phyloP scores from a whole-genome alignment of 2,888 invertebrate genomes.

The Amphipoea oculea region DNA sequence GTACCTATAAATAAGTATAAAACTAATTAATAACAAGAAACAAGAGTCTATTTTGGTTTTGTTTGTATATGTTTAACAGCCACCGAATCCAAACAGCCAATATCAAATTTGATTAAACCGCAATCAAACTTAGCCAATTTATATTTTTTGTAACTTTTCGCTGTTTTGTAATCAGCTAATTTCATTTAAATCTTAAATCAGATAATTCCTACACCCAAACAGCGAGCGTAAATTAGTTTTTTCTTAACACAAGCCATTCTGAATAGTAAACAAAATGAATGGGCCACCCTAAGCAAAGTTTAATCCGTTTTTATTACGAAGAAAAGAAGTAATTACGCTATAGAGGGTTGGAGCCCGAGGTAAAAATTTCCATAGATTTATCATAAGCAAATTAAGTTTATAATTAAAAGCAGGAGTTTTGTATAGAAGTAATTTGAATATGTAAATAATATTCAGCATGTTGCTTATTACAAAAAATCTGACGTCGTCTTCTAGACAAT shows the following conservation, averaged over 20 bases:
- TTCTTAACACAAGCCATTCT: constrained; percentile 86
- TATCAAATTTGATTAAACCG: constrained; percentile 44
- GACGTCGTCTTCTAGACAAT: constrained; percentile 62
- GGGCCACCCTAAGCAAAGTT: constrained; percentile 90
- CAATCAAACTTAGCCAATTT: constrained; percentile 58
- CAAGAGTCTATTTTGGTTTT: neutral
- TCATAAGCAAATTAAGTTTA: constrained; percentile 91
- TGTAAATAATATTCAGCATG: constrained; percentile 86
- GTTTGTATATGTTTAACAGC: neutral
- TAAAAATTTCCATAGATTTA: constrained; percentile 91
- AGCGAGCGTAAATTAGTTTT: constrained; percentile 87
- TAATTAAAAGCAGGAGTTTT: constrained; percentile 91
- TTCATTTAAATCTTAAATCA: constrained; percentile 83
- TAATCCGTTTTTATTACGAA: constrained; percentile 91
- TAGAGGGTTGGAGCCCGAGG: constrained; percentile 88
- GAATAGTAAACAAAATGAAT: constrained; percentile 90
- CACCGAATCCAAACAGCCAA: constrained; percentile 9
- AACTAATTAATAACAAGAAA: neutral
- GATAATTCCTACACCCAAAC: constrained; percentile 81
- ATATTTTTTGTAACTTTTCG: constrained; percentile 55
- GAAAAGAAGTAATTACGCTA: constrained; percentile 90
- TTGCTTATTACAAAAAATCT: constrained; percentile 76
- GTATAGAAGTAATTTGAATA: constrained; percentile 90
- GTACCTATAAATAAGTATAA: neutral
- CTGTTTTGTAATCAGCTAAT: constrained; percentile 74